These are phyloP conservation scores for Myotis myotis DNA, from an alignment of 2,797 vertebrate genomes.

Conservation along the genomic window DNA sequence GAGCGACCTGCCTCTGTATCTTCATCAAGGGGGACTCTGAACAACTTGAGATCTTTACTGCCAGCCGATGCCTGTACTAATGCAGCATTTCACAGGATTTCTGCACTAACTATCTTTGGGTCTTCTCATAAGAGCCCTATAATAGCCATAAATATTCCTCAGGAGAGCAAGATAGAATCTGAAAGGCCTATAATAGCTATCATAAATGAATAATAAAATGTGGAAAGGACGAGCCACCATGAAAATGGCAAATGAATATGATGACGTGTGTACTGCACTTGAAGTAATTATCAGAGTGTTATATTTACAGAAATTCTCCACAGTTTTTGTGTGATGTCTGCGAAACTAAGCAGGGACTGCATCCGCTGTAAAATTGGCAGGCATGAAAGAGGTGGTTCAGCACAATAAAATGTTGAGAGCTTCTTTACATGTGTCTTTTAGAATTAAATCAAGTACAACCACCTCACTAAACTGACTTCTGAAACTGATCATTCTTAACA, in stretches of 20 bases:
- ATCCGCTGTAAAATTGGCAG: conserved; percentile 67
- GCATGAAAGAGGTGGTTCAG: conserved; percentile 49
- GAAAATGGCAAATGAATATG: conserved; percentile 87
- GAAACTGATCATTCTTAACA: conserved; percentile 53
- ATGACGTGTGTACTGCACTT: conserved; percentile 82
- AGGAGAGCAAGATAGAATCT: conserved; percentile 86
- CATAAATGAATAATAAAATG: conserved; percentile 90
- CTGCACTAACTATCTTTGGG: conserved; percentile 85
- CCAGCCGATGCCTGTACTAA: conserved; percentile 82
- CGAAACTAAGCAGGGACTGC: conserved; percentile 69
- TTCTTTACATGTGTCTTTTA: not conserved
- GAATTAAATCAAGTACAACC: conserved; percentile 59
- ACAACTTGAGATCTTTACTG: conserved; percentile 85
- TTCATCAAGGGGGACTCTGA: conserved; percentile 83
- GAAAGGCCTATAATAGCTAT: conserved; percentile 87
- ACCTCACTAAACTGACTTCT: conserved; percentile 49
- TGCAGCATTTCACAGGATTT: conserved; percentile 85
- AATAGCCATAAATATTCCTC: conserved; percentile 88
- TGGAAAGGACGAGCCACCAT: conserved; percentile 86
- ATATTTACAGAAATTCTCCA: conserved; percentile 85
- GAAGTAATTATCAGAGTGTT: conserved; percentile 85
- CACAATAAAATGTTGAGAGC: conserved; percentile 42
- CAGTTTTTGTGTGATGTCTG: conserved; percentile 79
- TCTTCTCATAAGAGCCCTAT: conserved; percentile 88
- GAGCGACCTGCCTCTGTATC: conserved; percentile 79